These are phyloP conservation scores for Lasiommata megera DNA, from an alignment of 2,888 invertebrate species.

Conservation along the genomic window DNA sequence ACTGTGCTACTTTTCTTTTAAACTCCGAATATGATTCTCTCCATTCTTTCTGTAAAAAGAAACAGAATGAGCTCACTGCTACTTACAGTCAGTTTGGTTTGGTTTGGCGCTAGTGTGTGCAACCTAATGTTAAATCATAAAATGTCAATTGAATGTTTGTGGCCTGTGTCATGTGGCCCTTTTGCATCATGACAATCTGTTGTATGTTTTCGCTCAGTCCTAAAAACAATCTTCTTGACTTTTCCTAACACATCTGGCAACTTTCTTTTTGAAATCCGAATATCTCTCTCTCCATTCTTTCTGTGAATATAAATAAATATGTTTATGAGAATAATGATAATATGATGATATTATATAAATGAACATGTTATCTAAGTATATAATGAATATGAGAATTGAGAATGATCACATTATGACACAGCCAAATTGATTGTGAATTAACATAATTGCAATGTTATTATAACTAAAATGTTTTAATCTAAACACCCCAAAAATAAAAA, in stretches of 20 bases:
- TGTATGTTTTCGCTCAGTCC: slow-evolving; percentile 66
- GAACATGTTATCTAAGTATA: background rate
- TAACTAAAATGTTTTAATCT: background rate
- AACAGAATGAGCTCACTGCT: slow-evolving; percentile 76
- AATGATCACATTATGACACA: background rate
- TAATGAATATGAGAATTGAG: background rate
- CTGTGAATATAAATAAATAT: slow-evolving; percentile 82
- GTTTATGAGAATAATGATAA: slow-evolving; percentile 26
- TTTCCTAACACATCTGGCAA: slow-evolving; percentile 98
- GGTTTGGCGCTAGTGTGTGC: slow-evolving; percentile 47
- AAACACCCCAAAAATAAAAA: too few species aligned
- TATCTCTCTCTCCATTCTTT: slow-evolving; percentile 99
- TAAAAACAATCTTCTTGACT: slow-evolving; percentile 99
- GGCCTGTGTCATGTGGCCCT: slow-evolving; percentile 57
- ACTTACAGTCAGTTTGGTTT: slow-evolving; percentile 64
- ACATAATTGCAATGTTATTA: background rate
- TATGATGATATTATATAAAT: background rate
- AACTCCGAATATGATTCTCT: slow-evolving; percentile 98
- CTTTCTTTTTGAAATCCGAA: slow-evolving; percentile 98
- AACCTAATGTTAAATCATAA: slow-evolving; percentile 44
- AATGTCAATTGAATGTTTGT: slow-evolving; percentile 38
- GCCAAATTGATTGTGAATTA: background rate
- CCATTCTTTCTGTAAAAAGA: slow-evolving; percentile 96
- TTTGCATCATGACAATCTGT: slow-evolving; percentile 63
- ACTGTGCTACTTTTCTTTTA: slow-evolving; percentile 98